phyloP scores from a whole-genome alignment of 2,888 invertebrate species.

The Lasioglossum villosulum region DNA sequence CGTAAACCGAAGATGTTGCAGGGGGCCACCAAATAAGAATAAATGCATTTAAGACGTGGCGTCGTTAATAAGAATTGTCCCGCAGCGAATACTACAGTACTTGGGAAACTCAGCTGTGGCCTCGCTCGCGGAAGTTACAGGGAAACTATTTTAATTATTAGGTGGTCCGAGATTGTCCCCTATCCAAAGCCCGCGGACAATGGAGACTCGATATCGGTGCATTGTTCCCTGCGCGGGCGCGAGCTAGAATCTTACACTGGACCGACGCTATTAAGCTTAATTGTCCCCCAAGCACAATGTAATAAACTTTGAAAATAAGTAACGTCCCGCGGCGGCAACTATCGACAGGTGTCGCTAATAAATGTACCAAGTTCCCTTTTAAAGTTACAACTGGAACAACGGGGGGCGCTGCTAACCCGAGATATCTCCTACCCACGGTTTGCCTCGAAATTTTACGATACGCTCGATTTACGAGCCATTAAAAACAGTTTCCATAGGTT shows the following conservation, averaged over 20 bases:
- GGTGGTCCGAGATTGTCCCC: conserved; percentile 44
- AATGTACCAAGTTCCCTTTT: conserved; percentile 44
- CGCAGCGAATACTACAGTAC: not conserved
- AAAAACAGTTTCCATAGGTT: not conserved
- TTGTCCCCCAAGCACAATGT: conserved; percentile 49
- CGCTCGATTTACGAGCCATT: not conserved
- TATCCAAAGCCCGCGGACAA: conserved; percentile 39
- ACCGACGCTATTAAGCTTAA: conserved; percentile 50
- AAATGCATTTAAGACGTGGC: conserved; percentile 30
- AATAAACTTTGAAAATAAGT: conserved; percentile 47
- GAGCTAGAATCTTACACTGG: conserved; percentile 34
- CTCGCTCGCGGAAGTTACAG: conserved; percentile 52
- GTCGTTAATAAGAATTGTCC: conserved; percentile 54
- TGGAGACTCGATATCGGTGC: conserved; percentile 54
- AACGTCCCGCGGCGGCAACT: conserved; percentile 31
- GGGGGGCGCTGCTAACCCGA: not conserved
- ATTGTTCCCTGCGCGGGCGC: conserved; percentile 42
- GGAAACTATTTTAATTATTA: conserved; percentile 68
- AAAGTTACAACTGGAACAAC: conserved; percentile 4
- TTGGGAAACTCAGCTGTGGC: conserved; percentile 29
- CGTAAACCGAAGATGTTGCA: not conserved
- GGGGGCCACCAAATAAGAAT: conserved; percentile 14
- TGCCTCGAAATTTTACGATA: conserved; percentile 2
- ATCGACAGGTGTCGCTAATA: conserved; percentile 57
- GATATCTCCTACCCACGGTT: not conserved